phyloP scores from a whole-genome alignment of 2,113 vertebrate species.

The Salvelinus sp. region DNA sequence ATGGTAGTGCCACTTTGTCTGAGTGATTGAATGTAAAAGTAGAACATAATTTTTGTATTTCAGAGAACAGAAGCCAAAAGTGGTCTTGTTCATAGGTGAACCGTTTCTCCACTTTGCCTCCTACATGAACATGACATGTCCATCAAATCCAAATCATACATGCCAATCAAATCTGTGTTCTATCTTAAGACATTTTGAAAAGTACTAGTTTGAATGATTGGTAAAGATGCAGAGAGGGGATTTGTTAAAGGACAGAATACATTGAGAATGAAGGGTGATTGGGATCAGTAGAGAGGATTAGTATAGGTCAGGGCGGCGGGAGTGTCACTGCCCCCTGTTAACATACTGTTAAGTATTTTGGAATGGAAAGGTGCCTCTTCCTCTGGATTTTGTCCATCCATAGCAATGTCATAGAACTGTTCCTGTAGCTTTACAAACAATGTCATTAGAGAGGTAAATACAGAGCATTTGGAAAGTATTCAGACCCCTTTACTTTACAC shows the following conservation, averaged over 20 bases:
- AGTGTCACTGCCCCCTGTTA: constrained; percentile 20
- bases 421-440: no score
- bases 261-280: constrained; percentile 3
- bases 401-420: background rate
- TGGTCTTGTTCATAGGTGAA: constrained; percentile 12
- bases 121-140: constrained; percentile 18
- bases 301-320: background rate
- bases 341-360: constrained; percentile 20
- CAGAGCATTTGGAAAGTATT: no score
- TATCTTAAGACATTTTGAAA: constrained; percentile 4
- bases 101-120: constrained; percentile 37
- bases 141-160: constrained; percentile 27
- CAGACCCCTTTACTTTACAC: no score
- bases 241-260: background rate
- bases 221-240: background rate
- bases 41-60: background rate
- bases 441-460: no score
- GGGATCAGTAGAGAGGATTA: constrained; percentile 32
- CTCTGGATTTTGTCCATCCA: background rate
- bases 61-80: constrained; percentile 9
- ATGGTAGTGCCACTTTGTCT: constrained; percentile 38
- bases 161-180: constrained; percentile 35
- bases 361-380: background rate
- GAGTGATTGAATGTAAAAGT: constrained; percentile 34
- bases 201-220: background rate